Percentiles rank a stretch among this genome's conserved stretches.
Conservation (phyloP, 2,113 vertebrate genomes). For the Alces alces region DNA sequence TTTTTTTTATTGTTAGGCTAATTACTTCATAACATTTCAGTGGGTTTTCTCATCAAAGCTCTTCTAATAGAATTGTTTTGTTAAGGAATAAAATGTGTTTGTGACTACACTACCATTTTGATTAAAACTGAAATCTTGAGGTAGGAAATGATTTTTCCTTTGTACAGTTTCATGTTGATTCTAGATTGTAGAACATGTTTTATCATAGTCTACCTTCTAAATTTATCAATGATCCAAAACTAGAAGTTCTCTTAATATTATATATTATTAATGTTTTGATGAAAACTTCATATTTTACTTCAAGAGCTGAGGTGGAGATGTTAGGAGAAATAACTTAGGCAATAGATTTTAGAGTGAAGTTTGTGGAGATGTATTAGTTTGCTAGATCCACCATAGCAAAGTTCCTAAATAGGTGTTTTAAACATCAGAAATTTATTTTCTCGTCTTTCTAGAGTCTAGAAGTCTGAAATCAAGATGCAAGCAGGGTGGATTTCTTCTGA, state of each 20-base stretch:
- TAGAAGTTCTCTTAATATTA: not conserved
- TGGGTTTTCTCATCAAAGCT: too few species aligned
- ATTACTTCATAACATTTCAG: too few species aligned
- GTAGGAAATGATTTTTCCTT: not conserved
- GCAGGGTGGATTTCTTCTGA: not conserved
- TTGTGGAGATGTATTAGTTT: not conserved
- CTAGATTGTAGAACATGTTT: not conserved
- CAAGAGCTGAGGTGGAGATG: not conserved
- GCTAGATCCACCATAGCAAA: not conserved
- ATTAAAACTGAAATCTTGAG: not conserved
- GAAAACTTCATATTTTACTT: not conserved
- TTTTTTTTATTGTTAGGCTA: too few species aligned
- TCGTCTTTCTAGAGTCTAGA: not conserved
- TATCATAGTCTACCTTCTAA: not conserved
- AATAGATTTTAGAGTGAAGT: not conserved
- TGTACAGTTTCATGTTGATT: not conserved
- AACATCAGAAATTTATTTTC: not conserved
- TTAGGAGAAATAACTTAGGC: not conserved
- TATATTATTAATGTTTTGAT: not conserved
- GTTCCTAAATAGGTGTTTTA: not conserved
- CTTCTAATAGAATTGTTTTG: not conserved
- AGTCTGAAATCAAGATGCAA: not conserved
- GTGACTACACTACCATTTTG: not conserved
- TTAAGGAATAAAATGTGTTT: not conserved
- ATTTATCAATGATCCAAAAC: not conserved